These are phyloP conservation scores for Sander lucioperca DNA, from an alignment of 2,113 vertebrate species.

Conservation along the genomic window DNA sequence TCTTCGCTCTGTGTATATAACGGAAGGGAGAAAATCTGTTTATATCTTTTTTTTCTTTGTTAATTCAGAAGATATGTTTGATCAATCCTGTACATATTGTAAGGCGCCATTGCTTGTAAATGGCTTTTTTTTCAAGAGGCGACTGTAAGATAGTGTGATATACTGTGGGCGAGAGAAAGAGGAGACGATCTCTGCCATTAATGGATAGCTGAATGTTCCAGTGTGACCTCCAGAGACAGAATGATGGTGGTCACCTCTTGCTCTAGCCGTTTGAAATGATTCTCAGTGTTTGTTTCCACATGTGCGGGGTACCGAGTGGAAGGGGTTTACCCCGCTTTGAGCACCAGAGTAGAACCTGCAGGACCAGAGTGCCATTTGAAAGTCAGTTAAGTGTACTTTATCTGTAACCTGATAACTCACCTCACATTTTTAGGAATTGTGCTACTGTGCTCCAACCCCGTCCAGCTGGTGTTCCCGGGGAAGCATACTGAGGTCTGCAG, in stretches of 20 bases:
- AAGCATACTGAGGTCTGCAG: conserved; percentile 38
- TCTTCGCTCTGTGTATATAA: conserved; percentile 68
- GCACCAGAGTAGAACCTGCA: conserved; percentile 32
- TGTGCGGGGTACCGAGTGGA: conserved; percentile 11
- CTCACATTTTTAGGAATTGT: conserved; percentile 16
- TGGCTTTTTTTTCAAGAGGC: conserved; percentile 53
- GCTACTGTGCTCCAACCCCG: conserved; percentile 25
- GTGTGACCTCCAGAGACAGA: conserved; percentile 60
- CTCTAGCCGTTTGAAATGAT: conserved; percentile 48
- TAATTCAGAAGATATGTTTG: conserved; percentile 28
- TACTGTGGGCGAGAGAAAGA: conserved; percentile 43
- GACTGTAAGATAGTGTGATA: conserved; percentile 70
- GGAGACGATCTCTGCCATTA: conserved; percentile 56
- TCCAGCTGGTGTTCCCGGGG: conserved; percentile 35
- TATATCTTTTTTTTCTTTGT: conserved; percentile 55
- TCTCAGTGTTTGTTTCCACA: conserved; percentile 68
- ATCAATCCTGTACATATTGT: conserved; percentile 72
- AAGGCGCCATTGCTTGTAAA: conserved; percentile 71
- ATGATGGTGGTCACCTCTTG: conserved; percentile 50
- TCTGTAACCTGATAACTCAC: conserved; percentile 41
- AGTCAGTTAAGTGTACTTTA: conserved; percentile 71
- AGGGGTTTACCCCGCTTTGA: conserved; percentile 17
- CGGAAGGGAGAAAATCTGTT: conserved; percentile 45
- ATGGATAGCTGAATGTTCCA: conserved; percentile 69
- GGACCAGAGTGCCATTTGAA: conserved; percentile 76